Conservation (phyloP, 2,888 invertebrate species). For the Psylliodes chrysocephalus region DNA sequence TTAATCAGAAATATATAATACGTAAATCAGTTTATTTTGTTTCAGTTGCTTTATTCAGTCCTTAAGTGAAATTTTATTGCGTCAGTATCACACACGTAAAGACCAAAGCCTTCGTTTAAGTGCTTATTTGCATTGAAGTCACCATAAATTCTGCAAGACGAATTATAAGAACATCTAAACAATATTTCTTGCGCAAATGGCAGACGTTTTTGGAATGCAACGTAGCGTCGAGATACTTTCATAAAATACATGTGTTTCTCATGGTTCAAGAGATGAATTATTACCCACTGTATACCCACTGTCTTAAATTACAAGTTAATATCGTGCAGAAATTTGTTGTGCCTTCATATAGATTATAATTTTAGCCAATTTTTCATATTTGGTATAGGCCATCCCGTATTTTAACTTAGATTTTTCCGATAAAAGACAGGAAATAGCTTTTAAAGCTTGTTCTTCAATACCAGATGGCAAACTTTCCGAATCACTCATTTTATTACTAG, state of each 20-base stretch:
- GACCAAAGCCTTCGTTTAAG: not conserved
- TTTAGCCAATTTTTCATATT: no score
- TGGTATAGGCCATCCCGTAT: no score
- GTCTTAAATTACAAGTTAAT: slow-evolving; percentile 26
- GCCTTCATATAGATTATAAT: not conserved
- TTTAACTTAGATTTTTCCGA: no score
- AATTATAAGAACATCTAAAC: slow-evolving; percentile 25
- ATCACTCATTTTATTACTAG: no score
- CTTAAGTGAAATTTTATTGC: no score
- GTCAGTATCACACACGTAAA: no score
- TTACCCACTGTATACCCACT: slow-evolving; percentile 18
- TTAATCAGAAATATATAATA: no score
- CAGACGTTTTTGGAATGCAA: slow-evolving; percentile 26
- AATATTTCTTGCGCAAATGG: slow-evolving; percentile 27
- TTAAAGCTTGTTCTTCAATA: no score
- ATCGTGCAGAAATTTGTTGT: not conserved
- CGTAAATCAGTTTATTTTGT: not conserved
- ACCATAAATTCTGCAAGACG: slow-evolving; percentile 16
- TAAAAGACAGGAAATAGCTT: no score
- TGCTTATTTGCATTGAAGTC: not conserved
- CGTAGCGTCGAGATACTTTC: slow-evolving; percentile 21
- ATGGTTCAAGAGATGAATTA: slow-evolving; percentile 25
- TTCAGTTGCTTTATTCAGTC: not conserved
- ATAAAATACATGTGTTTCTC: slow-evolving; percentile 29
- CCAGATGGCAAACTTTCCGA: no score